These are phyloP conservation scores for Coturnix japonica DNA, from an alignment of 2,113 vertebrate genomes.

Conservation along the genomic window DNA sequence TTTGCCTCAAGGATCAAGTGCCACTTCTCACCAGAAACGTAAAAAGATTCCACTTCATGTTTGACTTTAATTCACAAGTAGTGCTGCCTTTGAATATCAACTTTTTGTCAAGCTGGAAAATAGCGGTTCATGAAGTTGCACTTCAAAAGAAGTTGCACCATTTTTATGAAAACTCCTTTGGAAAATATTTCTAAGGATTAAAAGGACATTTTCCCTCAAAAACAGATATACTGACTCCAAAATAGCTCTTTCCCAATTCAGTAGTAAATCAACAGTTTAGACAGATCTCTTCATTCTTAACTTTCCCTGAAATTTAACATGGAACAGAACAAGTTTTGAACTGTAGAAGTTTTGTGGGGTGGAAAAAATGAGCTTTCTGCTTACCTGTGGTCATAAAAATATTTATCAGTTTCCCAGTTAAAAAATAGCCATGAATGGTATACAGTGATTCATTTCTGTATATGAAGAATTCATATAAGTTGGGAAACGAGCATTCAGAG, in stretches of 20 bases:
- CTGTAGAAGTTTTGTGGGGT: background rate
- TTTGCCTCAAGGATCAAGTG: conserved; percentile 49
- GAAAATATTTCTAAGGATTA: conserved; percentile 31
- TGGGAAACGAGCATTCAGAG: background rate
- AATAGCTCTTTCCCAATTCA: background rate
- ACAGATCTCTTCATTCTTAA: background rate
- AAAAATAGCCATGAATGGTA: background rate
- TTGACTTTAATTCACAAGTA: conserved; percentile 41
- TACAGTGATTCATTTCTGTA: background rate
- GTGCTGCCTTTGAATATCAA: conserved; percentile 5
- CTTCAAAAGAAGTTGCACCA: background rate
- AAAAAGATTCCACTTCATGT: conserved; percentile 52
- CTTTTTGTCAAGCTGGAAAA: conserved; percentile 9
- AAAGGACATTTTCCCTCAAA: background rate
- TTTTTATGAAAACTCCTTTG: background rate
- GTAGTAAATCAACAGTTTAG: background rate
- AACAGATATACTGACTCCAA: background rate
- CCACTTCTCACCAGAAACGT: conserved; percentile 5
- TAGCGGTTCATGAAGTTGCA: conserved; percentile 8
- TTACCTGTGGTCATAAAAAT: conserved; percentile 16
- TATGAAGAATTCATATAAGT: background rate
- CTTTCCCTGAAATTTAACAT: background rate
- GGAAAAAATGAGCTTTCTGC: conserved; percentile 5
- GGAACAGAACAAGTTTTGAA: conserved; percentile 17
- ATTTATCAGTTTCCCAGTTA: conserved; percentile 11